phyloP scores from a whole-genome alignment of 2,888 invertebrate species.

The Girardia tigrina region DNA sequence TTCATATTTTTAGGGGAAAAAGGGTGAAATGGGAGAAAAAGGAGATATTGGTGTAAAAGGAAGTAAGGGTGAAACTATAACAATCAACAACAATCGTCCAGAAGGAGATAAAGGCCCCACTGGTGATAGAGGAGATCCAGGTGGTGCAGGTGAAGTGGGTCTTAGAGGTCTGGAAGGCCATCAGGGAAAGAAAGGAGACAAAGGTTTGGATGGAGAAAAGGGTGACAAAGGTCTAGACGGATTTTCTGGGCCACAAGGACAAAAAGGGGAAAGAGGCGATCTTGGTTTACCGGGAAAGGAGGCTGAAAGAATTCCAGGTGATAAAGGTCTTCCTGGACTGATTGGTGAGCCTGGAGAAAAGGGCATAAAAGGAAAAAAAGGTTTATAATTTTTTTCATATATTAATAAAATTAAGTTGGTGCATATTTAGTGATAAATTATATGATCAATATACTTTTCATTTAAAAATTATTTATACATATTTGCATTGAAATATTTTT shows the following conservation, averaged over 20 bases:
- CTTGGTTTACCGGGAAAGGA: not conserved
- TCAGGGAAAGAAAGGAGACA: conserved; percentile 25
- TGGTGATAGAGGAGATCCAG: not conserved
- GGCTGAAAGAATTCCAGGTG: not conserved
- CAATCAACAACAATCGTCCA: conserved; percentile 5
- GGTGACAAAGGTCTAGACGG: conserved; percentile 27
- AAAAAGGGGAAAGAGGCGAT: conserved; percentile 13
- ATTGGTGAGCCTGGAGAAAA: conserved; percentile 29
- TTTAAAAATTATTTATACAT: not conserved
- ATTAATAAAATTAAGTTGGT: not conserved
- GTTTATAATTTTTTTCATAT: not conserved
- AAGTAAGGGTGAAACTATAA: not conserved
- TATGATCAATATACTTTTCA: not conserved
- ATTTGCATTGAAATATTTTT: too few species aligned
- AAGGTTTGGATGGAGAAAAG: conserved; percentile 11
- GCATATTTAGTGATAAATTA: too few species aligned
- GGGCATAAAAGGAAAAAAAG: conserved; percentile 30
- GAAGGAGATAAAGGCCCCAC: conserved; percentile 13
- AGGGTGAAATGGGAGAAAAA: conserved; percentile 27
- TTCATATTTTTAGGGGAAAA: conserved; percentile 24
- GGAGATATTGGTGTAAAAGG: conserved; percentile 27
- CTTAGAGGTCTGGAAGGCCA: conserved; percentile 25
- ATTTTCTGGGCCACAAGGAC: conserved; percentile 4
- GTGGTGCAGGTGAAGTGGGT: not conserved
- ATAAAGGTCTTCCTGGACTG: conserved; percentile 21